phyloP scores from a whole-genome alignment of 2,888 invertebrate species.

The Cremastinae sp. region DNA sequence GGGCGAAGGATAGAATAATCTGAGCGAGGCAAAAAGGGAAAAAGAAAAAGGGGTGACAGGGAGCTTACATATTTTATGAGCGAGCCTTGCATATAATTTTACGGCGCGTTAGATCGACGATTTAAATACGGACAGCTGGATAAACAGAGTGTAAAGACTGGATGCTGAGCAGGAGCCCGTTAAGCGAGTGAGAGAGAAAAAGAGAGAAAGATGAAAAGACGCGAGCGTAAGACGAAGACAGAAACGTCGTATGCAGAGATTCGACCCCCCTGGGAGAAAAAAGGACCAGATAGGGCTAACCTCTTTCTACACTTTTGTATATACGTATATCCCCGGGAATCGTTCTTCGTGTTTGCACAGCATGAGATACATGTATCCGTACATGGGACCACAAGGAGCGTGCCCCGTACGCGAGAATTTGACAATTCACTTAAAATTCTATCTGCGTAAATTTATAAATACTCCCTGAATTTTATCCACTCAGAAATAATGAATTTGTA shows the following conservation, averaged over 20 bases:
- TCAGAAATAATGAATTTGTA: too few species aligned
- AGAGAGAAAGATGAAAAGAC: slow-evolving; percentile 48
- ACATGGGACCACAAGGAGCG: slow-evolving; percentile 61
- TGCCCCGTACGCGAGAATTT: slow-evolving; percentile 65
- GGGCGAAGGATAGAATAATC: slow-evolving; percentile 42
- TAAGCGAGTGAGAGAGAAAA: slow-evolving; percentile 59
- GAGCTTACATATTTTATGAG: slow-evolving; percentile 78
- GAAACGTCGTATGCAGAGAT: slow-evolving; percentile 15
- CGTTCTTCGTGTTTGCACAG: slow-evolving; percentile 75
- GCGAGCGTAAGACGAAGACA: slow-evolving; percentile 30
- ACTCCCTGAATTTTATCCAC: slow-evolving; percentile 67
- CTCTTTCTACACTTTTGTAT: not conserved
- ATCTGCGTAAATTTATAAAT: too few species aligned
- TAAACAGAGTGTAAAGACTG: slow-evolving; percentile 73
- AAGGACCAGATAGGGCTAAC: slow-evolving; percentile 63
- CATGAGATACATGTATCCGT: slow-evolving; percentile 77
- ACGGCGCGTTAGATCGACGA: slow-evolving; percentile 78
- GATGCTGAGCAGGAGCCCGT: slow-evolving; percentile 63
- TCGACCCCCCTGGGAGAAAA: slow-evolving; percentile 62
- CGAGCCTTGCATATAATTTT: slow-evolving; percentile 80
- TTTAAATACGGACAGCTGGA: slow-evolving; percentile 79
- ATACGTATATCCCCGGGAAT: slow-evolving; percentile 56
- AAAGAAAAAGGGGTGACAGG: slow-evolving; percentile 9
- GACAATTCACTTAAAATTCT: slow-evolving; percentile 76
- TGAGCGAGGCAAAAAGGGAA: slow-evolving; percentile 58